Conservation (phyloP, 2,888 invertebrate genomes). For the Acleris cristana region DNA sequence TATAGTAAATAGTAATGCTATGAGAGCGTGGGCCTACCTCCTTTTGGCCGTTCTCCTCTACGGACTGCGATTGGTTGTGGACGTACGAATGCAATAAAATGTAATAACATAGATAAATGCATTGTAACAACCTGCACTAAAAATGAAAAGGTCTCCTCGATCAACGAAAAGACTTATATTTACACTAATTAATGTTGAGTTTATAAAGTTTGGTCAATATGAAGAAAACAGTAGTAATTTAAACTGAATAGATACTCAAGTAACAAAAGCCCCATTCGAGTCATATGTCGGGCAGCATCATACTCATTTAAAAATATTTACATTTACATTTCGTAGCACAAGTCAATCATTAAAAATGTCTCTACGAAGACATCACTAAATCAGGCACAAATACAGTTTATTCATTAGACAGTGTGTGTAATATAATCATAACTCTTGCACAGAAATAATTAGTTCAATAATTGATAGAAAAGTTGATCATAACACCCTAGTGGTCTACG, state of each 20-base stretch:
- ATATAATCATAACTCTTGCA: conserved; percentile 80
- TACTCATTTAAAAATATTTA: conserved; percentile 76
- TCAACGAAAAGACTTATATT: conserved; percentile 66
- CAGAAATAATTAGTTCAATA: conserved; percentile 79
- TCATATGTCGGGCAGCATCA: conserved; percentile 74
- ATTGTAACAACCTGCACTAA: conserved; percentile 77
- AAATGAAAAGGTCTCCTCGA: conserved; percentile 69
- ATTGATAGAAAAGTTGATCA: conserved; percentile 81
- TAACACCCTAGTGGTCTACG: conserved; percentile 83
- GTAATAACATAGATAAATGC: conserved; percentile 83
- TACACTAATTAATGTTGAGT: conserved; percentile 66
- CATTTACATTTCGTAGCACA: conserved; percentile 76
- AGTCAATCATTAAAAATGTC: conserved; percentile 76
- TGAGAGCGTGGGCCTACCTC: conserved; percentile 80
- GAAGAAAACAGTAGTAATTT: conserved; percentile 64
- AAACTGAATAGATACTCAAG: conserved; percentile 71
- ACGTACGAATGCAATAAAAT: conserved; percentile 84
- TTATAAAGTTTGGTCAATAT: conserved; percentile 72
- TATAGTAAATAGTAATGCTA: conserved; percentile 49
- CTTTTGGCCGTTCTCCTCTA: conserved; percentile 83
- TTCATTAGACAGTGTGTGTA: conserved; percentile 78
- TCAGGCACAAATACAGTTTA: conserved; percentile 77
- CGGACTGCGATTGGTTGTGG: conserved; percentile 84
- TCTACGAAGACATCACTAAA: conserved; percentile 81
- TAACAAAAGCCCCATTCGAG: conserved; percentile 76